Percentiles rank a stretch among this genome's conserved stretches.
Conservation (phyloP, 2,113 vertebrate species). For the Ellobius talpinus region DNA sequence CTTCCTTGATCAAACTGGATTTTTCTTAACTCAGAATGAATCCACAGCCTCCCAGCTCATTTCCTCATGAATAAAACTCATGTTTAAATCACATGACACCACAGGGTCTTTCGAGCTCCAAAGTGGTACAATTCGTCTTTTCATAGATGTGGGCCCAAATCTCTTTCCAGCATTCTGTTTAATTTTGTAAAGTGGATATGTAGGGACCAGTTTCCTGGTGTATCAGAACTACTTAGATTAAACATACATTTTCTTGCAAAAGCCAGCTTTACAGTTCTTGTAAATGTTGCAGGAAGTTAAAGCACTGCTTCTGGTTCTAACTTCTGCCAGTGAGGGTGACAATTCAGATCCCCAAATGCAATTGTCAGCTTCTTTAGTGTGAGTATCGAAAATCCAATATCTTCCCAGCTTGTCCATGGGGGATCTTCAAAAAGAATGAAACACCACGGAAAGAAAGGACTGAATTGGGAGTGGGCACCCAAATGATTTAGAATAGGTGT, state of each 20-base stretch:
- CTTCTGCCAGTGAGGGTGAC: slow-evolving; percentile 54
- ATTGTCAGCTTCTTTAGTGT: slow-evolving; percentile 11
- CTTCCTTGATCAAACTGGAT: too few species aligned
- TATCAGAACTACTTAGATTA: slow-evolving; percentile 71
- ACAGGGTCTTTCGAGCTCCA: slow-evolving; percentile 5
- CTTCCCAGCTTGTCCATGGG: slow-evolving; percentile 39
- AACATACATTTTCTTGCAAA: slow-evolving; percentile 69
- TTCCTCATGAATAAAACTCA: slow-evolving; percentile 1
- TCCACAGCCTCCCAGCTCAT: not conserved
- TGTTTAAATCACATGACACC: not conserved
- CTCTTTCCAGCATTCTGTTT: slow-evolving; percentile 55
- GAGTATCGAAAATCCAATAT: slow-evolving; percentile 15
- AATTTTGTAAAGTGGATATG: slow-evolving; percentile 64
- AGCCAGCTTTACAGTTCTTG: slow-evolving; percentile 73
- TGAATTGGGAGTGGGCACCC: slow-evolving; percentile 20
- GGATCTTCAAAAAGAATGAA: slow-evolving; percentile 42
- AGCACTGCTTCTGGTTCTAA: slow-evolving; percentile 72
- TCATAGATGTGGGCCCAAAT: slow-evolving; percentile 46
- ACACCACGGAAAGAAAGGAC: not conserved
- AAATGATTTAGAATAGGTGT: not conserved
- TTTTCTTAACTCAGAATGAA: too few species aligned
- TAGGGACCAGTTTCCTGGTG: slow-evolving; percentile 62
- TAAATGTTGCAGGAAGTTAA: slow-evolving; percentile 77
- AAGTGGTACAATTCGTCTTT: slow-evolving; percentile 58
- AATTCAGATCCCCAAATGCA: slow-evolving; percentile 39